Percentiles rank a stretch among this genome's conserved stretches.
Conservation (phyloP, 30 jellyfish, hydroid and myxozoan genomes). For the Mastigias papua region DNA sequence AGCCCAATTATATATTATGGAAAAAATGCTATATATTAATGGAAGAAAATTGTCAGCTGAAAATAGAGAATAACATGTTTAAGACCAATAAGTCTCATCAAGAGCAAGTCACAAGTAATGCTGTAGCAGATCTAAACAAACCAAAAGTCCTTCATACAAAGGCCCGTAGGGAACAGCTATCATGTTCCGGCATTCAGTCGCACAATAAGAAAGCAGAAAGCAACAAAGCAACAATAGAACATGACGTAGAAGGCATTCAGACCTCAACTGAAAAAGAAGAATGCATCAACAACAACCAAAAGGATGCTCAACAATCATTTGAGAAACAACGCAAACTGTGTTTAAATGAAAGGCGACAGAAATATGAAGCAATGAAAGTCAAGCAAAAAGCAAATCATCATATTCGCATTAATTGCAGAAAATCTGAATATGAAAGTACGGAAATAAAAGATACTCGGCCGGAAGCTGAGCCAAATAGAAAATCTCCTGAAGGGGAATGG, state of each 20-base stretch:
- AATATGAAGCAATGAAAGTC: background rate
- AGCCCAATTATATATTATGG: background rate
- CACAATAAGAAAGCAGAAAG: background rate
- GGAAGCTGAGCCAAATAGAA: background rate
- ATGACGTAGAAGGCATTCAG: background rate
- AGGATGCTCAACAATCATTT: background rate
- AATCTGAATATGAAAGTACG: background rate
- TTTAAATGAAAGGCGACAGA: constrained; percentile 13
- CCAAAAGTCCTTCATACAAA: background rate
- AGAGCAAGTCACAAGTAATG: background rate
- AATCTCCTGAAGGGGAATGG: background rate
- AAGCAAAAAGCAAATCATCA: constrained; percentile 1
- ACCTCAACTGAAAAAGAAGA: background rate
- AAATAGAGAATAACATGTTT: background rate
- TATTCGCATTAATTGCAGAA: background rate
- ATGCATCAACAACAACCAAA: background rate
- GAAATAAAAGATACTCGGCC: background rate
- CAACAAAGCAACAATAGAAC: background rate
- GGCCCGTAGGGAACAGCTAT: background rate
- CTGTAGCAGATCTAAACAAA: background rate
- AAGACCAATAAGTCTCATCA: background rate
- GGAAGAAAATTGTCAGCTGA: constrained; percentile 5
- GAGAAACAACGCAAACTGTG: background rate
- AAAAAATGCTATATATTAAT: background rate
- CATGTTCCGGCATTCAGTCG: background rate